phyloP scores from a whole-genome alignment of 2,113 vertebrate genomes.

The Abramis brama region DNA sequence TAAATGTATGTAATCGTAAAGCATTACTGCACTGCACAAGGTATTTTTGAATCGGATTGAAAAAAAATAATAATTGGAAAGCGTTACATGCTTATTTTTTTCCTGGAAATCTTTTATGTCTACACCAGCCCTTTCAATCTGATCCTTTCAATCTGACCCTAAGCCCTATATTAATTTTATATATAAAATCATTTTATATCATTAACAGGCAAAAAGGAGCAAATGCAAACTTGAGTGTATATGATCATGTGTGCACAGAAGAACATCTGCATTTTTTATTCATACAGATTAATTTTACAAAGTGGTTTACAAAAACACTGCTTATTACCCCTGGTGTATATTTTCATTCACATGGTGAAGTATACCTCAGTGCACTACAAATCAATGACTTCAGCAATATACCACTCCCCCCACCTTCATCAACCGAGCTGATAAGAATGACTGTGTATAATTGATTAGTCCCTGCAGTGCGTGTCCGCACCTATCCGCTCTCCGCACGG shows the following conservation, averaged over 20 bases:
- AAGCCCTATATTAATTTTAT: too few species aligned
- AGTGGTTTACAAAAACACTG: constrained; percentile 1
- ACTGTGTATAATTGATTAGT: constrained; percentile 23
- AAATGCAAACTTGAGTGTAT: neutral
- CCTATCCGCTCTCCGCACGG: neutral
- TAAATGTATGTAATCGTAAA: too few species aligned
- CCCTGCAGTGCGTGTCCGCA: constrained; percentile 26
- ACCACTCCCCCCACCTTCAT: constrained; percentile 8
- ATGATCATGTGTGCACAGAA: neutral
- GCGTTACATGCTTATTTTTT: too few species aligned
- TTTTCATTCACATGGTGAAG: constrained; percentile 7
- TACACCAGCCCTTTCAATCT: too few species aligned
- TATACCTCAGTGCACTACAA: constrained; percentile 19
- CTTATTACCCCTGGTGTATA: constrained; percentile 11
- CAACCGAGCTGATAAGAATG: constrained; percentile 22
- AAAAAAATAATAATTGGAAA: too few species aligned
- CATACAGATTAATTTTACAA: neutral
- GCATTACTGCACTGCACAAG: too few species aligned
- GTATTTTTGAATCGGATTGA: too few species aligned
- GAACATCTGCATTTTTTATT: neutral
- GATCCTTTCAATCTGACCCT: too few species aligned
- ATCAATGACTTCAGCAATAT: constrained; percentile 20
- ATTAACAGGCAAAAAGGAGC: neutral
- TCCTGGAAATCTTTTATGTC: too few species aligned
- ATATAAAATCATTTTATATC: too few species aligned